These are phyloP conservation scores for Polydrusus pterygomalis DNA, from an alignment of 2,888 invertebrate genomes.

Conservation along the genomic window DNA sequence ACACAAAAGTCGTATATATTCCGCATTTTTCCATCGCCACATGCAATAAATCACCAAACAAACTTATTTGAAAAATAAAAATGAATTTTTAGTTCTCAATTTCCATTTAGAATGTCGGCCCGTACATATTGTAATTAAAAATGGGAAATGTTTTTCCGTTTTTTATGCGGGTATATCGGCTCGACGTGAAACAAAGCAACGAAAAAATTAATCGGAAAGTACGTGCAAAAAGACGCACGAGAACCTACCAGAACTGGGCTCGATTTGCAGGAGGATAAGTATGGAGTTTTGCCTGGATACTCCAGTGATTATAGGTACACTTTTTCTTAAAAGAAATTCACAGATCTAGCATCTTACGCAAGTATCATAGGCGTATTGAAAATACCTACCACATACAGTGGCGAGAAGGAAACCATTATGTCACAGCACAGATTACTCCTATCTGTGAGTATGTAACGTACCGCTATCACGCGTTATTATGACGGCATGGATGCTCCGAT, in stretches of 20 bases:
- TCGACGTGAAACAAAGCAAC: conserved; percentile 49
- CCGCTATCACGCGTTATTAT: too few relatives aligned
- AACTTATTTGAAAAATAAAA: conserved; percentile 58
- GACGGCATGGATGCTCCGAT: too few relatives aligned
- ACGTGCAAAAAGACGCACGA: conserved; percentile 37
- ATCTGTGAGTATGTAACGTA: too few relatives aligned
- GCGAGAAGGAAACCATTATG: too few relatives aligned
- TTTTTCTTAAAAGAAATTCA: too few relatives aligned
- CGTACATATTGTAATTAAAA: conserved; percentile 59
- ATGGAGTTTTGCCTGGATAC: background rate
- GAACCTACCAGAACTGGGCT: background rate
- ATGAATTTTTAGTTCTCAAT: conserved; percentile 58
- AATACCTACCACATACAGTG: too few relatives aligned
- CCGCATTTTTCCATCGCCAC: conserved; percentile 53
- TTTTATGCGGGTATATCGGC: conserved; percentile 49
- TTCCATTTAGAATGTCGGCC: conserved; percentile 58
- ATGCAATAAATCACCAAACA: conserved; percentile 57
- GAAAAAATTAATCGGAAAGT: conserved; percentile 39
- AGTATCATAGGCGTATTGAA: too few relatives aligned
- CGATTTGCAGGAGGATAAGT: background rate
- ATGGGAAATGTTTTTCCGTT: conserved; percentile 57
- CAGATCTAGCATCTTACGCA: too few relatives aligned
- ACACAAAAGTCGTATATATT: conserved; percentile 56
- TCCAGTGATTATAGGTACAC: too few relatives aligned
- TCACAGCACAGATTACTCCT: too few relatives aligned